Evolutionary conservation across 2,113 vertebrate species (phyloP).

Genomic region (Stegostoma tigrinum): DNA sequence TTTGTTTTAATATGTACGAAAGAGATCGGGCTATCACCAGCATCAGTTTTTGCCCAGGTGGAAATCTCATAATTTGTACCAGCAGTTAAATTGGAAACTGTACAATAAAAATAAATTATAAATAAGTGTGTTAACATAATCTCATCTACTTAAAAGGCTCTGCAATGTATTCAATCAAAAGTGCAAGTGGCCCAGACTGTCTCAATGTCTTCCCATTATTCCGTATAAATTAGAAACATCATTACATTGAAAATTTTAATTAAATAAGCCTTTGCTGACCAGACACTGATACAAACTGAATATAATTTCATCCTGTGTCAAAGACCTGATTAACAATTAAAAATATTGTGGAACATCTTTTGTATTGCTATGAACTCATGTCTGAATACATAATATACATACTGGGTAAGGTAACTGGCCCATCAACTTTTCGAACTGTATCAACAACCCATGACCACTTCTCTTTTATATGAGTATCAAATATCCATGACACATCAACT

Average conservation of each 20-base stretch:
- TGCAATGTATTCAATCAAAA: neutral
- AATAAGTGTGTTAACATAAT: neutral
- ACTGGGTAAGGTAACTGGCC: slow-evolving; percentile 64
- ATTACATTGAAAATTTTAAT: neutral
- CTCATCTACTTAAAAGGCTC: neutral
- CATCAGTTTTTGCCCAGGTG: slow-evolving; percentile 79
- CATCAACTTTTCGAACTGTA: slow-evolving; percentile 43
- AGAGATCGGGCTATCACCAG: slow-evolving; percentile 84
- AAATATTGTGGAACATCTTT: neutral
- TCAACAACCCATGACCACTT: slow-evolving; percentile 65
- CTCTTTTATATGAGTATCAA: slow-evolving; percentile 82
- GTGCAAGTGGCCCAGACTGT: neutral
- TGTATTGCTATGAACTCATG: neutral
- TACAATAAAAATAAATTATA: slow-evolving; percentile 42
- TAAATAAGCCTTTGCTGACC: neutral
- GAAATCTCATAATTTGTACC: slow-evolving; percentile 84
- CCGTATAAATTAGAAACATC: neutral
- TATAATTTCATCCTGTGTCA: neutral
- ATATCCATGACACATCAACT: slow-evolving; percentile 82
- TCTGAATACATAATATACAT: slow-evolving; percentile 31
- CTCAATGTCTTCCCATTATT: neutral
- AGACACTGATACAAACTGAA: neutral
- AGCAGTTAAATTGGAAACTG: slow-evolving; percentile 79
- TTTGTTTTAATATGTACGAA: slow-evolving; percentile 69
- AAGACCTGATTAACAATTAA: neutral